phyloP scores from a whole-genome alignment of 2,797 vertebrate genomes.

The Argyrosomus regius region DNA sequence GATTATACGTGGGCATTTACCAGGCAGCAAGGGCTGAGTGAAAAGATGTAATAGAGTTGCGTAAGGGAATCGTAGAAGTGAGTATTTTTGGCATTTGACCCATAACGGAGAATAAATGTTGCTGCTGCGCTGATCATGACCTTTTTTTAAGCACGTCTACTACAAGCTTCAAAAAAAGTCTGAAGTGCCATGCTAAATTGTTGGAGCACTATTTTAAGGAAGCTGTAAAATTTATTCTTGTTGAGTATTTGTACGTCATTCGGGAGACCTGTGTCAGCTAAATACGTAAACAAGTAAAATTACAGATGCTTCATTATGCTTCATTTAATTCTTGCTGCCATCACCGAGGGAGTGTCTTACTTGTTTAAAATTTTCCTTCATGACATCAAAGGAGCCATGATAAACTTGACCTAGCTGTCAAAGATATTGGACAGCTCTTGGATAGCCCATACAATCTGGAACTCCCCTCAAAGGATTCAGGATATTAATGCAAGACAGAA shows the following conservation, averaged over 20 bases:
- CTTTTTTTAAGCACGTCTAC: neutral
- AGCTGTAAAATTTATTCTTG: neutral
- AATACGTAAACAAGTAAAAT: neutral
- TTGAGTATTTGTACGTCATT: neutral
- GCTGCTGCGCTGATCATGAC: neutral
- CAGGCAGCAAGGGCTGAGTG: neutral
- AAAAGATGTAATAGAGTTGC: neutral
- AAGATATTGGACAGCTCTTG: neutral
- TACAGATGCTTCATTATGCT: neutral
- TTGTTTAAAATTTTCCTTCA: neutral
- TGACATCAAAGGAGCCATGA: neutral
- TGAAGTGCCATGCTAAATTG: neutral
- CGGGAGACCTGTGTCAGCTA: neutral
- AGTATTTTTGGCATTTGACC: neutral
- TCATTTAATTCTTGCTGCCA: neutral
- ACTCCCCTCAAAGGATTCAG: neutral
- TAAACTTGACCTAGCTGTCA: neutral
- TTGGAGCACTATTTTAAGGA: neutral
- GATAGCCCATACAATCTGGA: neutral
- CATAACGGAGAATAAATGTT: neutral
- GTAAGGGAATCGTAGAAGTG: neutral
- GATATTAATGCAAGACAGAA: conserved; percentile 3
- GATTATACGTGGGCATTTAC: neutral
- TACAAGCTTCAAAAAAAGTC: neutral
- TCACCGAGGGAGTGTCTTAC: neutral